Conservation (phyloP, 2,888 invertebrate genomes). For the Cataglyphis albicans region DNA sequence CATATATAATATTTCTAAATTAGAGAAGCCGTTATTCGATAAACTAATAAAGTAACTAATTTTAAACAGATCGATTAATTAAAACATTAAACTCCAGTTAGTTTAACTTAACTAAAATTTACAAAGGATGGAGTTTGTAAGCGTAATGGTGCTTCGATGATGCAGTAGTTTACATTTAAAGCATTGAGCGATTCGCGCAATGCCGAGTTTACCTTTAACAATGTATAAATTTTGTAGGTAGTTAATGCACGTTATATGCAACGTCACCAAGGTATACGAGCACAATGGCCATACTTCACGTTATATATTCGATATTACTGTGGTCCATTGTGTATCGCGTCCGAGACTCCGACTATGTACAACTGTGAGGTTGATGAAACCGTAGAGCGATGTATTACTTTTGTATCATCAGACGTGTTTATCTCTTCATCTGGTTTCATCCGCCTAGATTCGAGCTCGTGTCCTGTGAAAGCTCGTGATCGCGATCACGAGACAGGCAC, state of each 20-base stretch:
- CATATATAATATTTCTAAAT: not conserved
- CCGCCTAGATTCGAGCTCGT: conserved; percentile 42
- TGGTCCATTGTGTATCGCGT: conserved; percentile 43
- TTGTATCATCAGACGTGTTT: conserved; percentile 65
- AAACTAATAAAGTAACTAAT: not conserved
- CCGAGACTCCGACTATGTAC: conserved; percentile 20
- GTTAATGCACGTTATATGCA: conserved; percentile 54
- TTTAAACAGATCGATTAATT: not conserved
- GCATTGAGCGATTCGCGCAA: conserved; percentile 41
- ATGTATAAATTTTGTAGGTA: conserved; percentile 51
- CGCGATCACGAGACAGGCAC: conserved; percentile 33
- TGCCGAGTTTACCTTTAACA: conserved; percentile 51
- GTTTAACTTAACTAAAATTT: conserved; percentile 40
- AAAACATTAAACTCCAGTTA: conserved; percentile 13
- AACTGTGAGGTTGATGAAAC: conserved; percentile 64
- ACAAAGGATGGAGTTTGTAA: conserved; percentile 18
- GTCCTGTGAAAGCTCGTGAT: conserved; percentile 55
- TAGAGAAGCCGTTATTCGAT: not conserved
- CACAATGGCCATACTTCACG: conserved; percentile 47
- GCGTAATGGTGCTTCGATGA: conserved; percentile 16
- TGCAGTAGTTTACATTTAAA: conserved; percentile 37
- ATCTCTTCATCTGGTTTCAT: conserved; percentile 59
- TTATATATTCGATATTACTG: conserved; percentile 49
- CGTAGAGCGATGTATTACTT: conserved; percentile 65
- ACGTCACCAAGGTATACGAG: conserved; percentile 43